Evolutionary conservation across 2,888 invertebrate genomes (phyloP).

Genomic region (Coenonympha glycerion): DNA sequence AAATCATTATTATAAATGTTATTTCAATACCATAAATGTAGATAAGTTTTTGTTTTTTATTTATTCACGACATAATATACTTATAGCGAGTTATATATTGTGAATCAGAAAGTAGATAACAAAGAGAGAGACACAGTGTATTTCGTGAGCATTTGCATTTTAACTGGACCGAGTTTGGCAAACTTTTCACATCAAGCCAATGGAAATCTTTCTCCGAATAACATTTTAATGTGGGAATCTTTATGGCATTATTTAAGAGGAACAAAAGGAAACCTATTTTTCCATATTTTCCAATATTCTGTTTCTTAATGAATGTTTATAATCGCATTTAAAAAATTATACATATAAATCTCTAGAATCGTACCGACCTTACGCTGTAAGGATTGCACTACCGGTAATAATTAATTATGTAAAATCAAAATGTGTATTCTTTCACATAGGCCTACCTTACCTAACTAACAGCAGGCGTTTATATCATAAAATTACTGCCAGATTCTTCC

Average conservation of each 20-base stretch:
- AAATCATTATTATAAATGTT: too few species aligned
- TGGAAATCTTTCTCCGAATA: conserved; percentile 39
- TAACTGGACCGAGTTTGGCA: conserved; percentile 44
- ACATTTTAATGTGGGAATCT: conserved; percentile 15
- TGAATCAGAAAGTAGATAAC: conserved; percentile 12
- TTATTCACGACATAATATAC: conserved; percentile 10
- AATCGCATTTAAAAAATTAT: too few species aligned
- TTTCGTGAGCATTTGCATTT: conserved; percentile 47
- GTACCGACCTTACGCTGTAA: too few species aligned
- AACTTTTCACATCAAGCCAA: conserved; percentile 59
- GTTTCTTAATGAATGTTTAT: not conserved
- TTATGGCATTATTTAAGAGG: conserved; percentile 9
- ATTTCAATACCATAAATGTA: too few species aligned
- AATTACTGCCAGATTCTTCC: too few species aligned
- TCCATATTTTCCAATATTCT: not conserved
- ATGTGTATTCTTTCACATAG: too few species aligned
- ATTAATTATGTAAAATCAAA: too few species aligned
- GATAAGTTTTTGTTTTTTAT: too few species aligned
- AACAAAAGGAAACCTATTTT: conserved; percentile 7
- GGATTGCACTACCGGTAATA: too few species aligned
- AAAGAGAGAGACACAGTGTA: conserved; percentile 10
- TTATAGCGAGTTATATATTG: too few species aligned
- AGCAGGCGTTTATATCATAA: too few species aligned
- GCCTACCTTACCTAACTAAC: too few species aligned
- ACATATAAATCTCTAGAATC: not conserved